These are phyloP conservation scores for Chaenocephalus aceratus DNA, from an alignment of 2,113 vertebrate genomes.

Conservation along the genomic window DNA sequence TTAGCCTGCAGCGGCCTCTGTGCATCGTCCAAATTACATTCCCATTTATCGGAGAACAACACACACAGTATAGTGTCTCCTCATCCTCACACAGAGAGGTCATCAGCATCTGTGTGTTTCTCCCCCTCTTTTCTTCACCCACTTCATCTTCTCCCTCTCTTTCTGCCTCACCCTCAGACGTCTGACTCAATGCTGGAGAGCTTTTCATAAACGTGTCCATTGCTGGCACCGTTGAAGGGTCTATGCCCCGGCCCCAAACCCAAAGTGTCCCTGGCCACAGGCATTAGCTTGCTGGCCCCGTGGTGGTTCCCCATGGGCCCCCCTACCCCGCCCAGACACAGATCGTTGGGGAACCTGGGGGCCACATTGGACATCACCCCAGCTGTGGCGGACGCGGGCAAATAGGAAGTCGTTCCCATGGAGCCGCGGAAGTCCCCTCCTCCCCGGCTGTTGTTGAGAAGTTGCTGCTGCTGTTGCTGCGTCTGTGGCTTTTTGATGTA, in stretches of 20 bases:
- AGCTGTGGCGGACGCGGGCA: constrained; percentile 86
- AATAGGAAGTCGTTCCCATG: constrained; percentile 94
- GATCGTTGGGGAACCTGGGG: constrained; percentile 95
- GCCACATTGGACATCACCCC: constrained; percentile 86
- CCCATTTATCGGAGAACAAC: constrained; percentile 46
- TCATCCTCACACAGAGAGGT: constrained; percentile 52
- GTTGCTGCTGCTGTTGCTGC: constrained; percentile 88
- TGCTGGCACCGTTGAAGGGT: constrained; percentile 99
- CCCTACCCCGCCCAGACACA: constrained; percentile 85
- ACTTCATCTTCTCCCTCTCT: constrained; percentile 52
- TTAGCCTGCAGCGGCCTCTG: constrained; percentile 49
- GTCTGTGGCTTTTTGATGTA: constrained; percentile 96
- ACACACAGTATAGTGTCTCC: constrained; percentile 40
- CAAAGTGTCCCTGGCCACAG: constrained; percentile 82
- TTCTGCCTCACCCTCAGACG: constrained; percentile 88
- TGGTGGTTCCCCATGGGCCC: constrained; percentile 84
- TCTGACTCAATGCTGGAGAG: constrained; percentile 99
- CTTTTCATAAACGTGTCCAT: constrained; percentile 99
- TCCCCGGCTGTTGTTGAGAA: constrained; percentile 91
- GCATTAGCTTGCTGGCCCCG: constrained; percentile 80
- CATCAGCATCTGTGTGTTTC: constrained; percentile 32
- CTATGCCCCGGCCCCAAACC: constrained; percentile 88
- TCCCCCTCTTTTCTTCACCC: constrained; percentile 49
- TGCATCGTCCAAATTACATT: constrained; percentile 60
- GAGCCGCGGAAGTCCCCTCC: constrained; percentile 97